phyloP scores from a whole-genome alignment of 2,113 vertebrate species.

The Antennarius striatus region DNA sequence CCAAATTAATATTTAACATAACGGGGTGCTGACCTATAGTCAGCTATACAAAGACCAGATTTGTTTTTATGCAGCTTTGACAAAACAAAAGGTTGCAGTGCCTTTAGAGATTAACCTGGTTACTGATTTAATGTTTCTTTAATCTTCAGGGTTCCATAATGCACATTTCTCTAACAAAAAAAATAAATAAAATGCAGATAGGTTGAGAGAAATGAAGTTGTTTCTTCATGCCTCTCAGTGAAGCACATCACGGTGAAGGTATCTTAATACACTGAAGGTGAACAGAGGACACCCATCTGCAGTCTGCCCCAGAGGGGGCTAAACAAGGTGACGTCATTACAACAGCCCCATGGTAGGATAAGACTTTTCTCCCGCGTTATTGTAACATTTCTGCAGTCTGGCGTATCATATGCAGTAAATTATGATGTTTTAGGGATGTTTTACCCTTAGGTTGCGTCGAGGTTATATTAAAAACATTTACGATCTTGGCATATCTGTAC shows the following conservation, averaged over 20 bases:
- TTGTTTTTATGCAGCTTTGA: no score
- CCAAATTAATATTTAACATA: no score
- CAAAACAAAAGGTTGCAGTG: no score
- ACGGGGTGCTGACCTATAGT: no score
- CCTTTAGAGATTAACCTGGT: no score
- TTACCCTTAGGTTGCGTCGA: not conserved
- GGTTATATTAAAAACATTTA: not conserved
- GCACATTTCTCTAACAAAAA: no score
- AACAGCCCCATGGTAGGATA: constrained; percentile 39
- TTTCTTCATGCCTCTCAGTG: not conserved
- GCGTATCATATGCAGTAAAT: not conserved
- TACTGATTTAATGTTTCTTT: no score
- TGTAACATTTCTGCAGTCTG: not conserved
- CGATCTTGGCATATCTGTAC: no score
- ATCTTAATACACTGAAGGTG: not conserved
- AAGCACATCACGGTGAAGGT: not conserved
- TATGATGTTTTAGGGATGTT: not conserved
- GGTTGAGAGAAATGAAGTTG: rapidly evolving
- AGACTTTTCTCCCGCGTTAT: not conserved
- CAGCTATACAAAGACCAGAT: no score
- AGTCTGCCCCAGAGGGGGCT: constrained; percentile 19
- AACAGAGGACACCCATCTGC: constrained; percentile 20
- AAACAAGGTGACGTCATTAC: constrained; percentile 65
- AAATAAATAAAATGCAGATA: no score
- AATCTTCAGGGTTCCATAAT: no score